These are phyloP conservation scores for Melanostoma mellinum DNA, from an alignment of 2,888 invertebrate species.

Conservation along the genomic window DNA sequence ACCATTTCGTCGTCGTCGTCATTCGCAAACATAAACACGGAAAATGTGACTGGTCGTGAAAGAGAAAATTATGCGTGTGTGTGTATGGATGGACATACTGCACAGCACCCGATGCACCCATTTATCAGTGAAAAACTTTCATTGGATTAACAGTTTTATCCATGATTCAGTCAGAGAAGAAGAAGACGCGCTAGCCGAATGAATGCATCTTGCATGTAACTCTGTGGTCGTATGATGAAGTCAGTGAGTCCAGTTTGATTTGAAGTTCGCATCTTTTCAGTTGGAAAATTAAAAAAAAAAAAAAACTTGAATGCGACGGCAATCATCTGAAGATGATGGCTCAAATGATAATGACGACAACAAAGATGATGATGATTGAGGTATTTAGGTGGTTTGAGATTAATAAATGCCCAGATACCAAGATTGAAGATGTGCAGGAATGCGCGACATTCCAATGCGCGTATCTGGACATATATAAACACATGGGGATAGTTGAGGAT, in stretches of 20 bases:
- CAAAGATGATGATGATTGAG: slow-evolving; percentile 69
- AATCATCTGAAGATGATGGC: slow-evolving; percentile 63
- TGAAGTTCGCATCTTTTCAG: slow-evolving; percentile 1
- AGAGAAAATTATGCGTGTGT: slow-evolving; percentile 65
- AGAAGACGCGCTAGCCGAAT: neutral
- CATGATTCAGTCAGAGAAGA: slow-evolving; percentile 19
- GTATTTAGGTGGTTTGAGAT: slow-evolving; percentile 72
- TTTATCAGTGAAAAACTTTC: slow-evolving; percentile 52
- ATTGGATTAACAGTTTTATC: slow-evolving; percentile 39
- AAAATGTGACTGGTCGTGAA: slow-evolving; percentile 52
- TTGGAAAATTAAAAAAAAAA: slow-evolving; percentile 1
- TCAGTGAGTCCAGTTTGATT: slow-evolving; percentile 33
- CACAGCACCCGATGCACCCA: neutral
- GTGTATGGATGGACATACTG: too few relatives aligned
- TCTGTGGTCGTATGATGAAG: neutral
- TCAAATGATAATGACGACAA: slow-evolving; percentile 63
- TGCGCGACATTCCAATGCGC: slow-evolving; percentile 67
- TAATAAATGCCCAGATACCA: slow-evolving; percentile 71
- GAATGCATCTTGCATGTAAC: slow-evolving; percentile 1
- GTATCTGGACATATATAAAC: slow-evolving; percentile 34
- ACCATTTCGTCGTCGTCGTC: slow-evolving; percentile 18
- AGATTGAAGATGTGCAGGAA: slow-evolving; percentile 68
- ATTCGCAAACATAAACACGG: neutral
- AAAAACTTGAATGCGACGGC: slow-evolving; percentile 54
- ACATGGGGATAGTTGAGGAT: slow-evolving; percentile 1